phyloP scores from a whole-genome alignment of 37 sponge, comb jelly and placozoan genomes.

The Spongilla lacustris region DNA sequence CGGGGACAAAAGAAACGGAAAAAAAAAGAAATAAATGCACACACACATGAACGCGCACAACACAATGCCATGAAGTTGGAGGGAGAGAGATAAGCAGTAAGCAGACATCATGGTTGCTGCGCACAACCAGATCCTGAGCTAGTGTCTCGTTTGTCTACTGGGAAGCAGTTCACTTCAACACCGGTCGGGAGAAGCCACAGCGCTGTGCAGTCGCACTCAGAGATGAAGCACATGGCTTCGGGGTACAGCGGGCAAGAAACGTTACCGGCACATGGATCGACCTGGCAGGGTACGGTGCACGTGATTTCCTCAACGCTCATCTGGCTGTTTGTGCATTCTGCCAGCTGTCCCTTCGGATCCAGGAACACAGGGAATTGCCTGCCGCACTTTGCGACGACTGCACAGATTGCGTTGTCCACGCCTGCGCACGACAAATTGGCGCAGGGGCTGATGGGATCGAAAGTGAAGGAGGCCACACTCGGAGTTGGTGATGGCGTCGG shows the following conservation, averaged over 20 bases:
- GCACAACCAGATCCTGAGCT: not conserved
- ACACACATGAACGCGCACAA: not conserved
- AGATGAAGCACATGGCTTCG: conserved; percentile 48
- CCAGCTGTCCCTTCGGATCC: not conserved
- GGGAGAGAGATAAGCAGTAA: not conserved
- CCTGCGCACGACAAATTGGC: conserved; percentile 11
- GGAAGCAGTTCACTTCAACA: conserved; percentile 48
- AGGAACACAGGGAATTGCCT: conserved; percentile 39
- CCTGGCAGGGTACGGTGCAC: conserved; percentile 22
- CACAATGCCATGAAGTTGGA: not conserved
- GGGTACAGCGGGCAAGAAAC: conserved; percentile 23
- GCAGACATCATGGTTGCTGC: not conserved
- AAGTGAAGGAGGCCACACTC: not conserved
- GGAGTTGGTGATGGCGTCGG: not conserved
- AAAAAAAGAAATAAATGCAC: not conserved
- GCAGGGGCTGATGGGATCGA: conserved; percentile 37
- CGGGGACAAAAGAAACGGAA: not conserved
- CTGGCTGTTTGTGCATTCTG: conserved; percentile 24
- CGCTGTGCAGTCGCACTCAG: conserved; percentile 40
- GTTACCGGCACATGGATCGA: conserved; percentile 47
- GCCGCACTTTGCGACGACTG: conserved; percentile 52
- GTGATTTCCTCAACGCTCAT: not conserved
- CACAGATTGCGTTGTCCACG: conserved; percentile 54
- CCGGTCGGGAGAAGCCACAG: conserved; percentile 24
- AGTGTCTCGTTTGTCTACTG: not conserved